Evolutionary conservation across 2,113 vertebrate species (phyloP).

Genomic region (Heterochromis multidens): DNA sequence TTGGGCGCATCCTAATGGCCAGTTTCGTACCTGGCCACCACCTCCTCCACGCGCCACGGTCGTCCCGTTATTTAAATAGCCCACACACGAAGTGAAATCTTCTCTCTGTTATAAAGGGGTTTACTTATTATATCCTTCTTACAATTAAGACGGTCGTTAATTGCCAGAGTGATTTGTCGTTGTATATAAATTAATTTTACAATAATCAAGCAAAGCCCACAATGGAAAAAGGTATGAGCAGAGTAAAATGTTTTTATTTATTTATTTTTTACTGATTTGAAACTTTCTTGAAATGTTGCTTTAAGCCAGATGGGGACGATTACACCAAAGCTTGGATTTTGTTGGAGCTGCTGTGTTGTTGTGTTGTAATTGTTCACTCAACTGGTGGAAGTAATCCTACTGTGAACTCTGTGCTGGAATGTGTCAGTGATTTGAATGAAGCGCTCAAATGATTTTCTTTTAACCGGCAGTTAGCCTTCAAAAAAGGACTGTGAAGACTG

Average conservation of each 20-base stretch:
- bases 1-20: slow-evolving; percentile 43
- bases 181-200: neutral
- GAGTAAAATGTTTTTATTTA: neutral
- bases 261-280: neutral
- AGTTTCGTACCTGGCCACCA: slow-evolving; percentile 29
- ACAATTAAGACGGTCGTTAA: neutral
- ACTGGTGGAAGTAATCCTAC: slow-evolving; percentile 39
- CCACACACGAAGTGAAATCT: neutral
- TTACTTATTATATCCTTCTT: neutral
- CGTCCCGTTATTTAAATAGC: slow-evolving; percentile 48
- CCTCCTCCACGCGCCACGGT: slow-evolving; percentile 8
- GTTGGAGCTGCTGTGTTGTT: slow-evolving; percentile 13
- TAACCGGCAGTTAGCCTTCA: neutral
- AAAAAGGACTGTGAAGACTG: neutral
- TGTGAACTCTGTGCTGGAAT: slow-evolving; percentile 26
- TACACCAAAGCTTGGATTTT: neutral
- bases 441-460: neutral
- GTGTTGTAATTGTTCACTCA: slow-evolving; percentile 14
- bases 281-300: neutral
- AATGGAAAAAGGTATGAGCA: slow-evolving; percentile 71
- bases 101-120: neutral
- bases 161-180: neutral
- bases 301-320: neutral
- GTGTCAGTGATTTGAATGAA: slow-evolving; percentile 7
- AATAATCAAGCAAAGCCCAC: neutral